phyloP scores from a whole-genome alignment of 1,140 invertebrate species.

The Cydia amplana region DNA sequence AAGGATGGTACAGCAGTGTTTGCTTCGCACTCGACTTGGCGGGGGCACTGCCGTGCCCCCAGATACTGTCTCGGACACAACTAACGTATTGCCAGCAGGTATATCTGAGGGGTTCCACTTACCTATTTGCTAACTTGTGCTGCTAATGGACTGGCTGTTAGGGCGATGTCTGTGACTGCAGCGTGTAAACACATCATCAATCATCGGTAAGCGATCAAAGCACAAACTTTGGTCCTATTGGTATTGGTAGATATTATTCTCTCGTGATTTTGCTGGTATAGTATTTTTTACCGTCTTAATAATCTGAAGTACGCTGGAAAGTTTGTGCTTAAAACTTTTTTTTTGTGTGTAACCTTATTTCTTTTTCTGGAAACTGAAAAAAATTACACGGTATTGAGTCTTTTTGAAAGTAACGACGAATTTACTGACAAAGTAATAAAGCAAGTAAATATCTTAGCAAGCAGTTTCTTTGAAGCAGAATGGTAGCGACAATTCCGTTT shows the following conservation, averaged over 20 bases:
- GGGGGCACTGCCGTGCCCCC: too few species aligned
- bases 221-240: not conserved
- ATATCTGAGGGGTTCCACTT: not conserved
- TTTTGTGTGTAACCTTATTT: not conserved
- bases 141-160: slow-evolving; percentile 2
- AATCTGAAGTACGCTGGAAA: too few species aligned
- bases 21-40: too few species aligned
- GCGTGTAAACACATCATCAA: slow-evolving; percentile 5
- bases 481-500: too few species aligned
- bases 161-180: not conserved
- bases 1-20: too few species aligned
- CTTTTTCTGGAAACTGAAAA: not conserved
- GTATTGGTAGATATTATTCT: not conserved
- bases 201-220: not conserved
- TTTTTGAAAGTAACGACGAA: too few species aligned
- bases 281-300: not conserved
- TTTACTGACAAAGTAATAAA: too few species aligned
- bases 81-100: not conserved
- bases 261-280: not conserved
- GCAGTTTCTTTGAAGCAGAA: too few species aligned
- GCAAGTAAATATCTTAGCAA: too few species aligned
- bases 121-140: not conserved
- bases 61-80: too few species aligned
- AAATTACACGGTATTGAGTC: too few species aligned
- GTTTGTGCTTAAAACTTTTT: not conserved